Evolutionary conservation across 2,888 invertebrate species (phyloP).

Genomic region (Noctua fimbriata): DNA sequence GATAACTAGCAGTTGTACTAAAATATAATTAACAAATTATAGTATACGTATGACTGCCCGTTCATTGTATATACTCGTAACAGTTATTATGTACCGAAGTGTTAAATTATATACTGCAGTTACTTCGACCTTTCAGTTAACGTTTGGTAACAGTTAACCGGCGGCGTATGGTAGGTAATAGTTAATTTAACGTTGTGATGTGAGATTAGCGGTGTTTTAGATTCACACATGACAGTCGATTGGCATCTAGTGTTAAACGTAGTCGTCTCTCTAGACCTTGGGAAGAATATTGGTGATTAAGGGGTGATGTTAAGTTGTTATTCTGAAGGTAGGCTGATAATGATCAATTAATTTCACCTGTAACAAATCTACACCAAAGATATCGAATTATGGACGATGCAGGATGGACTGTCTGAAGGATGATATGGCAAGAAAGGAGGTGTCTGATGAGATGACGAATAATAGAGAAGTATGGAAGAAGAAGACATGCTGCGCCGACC

Average conservation of each 20-base stretch:
- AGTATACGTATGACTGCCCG: conserved; percentile 22
- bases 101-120: conserved; percentile 58
- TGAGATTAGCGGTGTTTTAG: conserved; percentile 22
- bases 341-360: not conserved
- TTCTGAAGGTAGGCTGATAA: not conserved
- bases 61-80: conserved; percentile 20
- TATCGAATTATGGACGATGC: not conserved
- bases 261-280: not conserved
- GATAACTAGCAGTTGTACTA: conserved; percentile 41
- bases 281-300: not conserved
- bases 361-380: no score
- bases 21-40: conserved; percentile 61
- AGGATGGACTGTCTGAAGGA: not conserved
- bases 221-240: not conserved
- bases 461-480: no score
- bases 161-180: conserved; percentile 13
- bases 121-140: conserved; percentile 51
- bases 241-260: not conserved
- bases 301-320: not conserved
- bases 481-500: no score
- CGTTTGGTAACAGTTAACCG: conserved; percentile 50
- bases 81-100: conserved; percentile 50
- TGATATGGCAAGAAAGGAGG: not conserved
- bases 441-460: no score
- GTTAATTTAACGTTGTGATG: conserved; percentile 32